Evolutionary conservation across 2,797 vertebrate species (phyloP).

Genomic region (Phylloscopus collybita): DNA sequence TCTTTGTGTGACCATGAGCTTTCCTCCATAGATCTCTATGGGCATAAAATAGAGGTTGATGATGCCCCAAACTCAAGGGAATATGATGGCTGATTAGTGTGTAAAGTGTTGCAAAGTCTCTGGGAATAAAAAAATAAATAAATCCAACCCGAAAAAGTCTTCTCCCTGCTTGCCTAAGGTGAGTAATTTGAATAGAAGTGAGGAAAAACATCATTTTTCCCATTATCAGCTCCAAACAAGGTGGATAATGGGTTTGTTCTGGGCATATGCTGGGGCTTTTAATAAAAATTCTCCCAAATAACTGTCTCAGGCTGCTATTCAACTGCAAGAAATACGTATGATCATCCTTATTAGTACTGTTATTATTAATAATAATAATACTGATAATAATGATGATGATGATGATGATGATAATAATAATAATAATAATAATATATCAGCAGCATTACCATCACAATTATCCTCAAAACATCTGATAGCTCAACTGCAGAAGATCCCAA

Average conservation of each 20-base stretch:
- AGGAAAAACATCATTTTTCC: background rate
- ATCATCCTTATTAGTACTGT: background rate
- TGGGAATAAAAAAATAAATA: background rate
- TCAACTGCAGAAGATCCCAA: too few species aligned
- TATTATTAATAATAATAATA: background rate
- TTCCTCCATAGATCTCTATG: background rate
- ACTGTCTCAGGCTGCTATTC: background rate
- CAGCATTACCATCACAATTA: too few species aligned
- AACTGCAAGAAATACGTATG: background rate
- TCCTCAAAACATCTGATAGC: too few species aligned
- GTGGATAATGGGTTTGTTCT: background rate
- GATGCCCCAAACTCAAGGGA: background rate
- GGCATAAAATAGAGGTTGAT: background rate
- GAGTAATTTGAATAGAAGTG: background rate
- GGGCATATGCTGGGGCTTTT: background rate
- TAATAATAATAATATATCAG: background rate
- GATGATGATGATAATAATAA: background rate
- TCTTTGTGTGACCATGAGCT: background rate
- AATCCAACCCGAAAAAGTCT: background rate
- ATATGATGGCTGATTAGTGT: background rate
- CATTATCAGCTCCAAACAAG: background rate
- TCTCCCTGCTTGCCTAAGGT: background rate
- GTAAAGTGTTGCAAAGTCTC: background rate
- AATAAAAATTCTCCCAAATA: background rate
- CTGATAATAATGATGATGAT: too few species aligned